These are phyloP conservation scores for Heliothis peltigera DNA, from an alignment of 2,888 invertebrate species.

Conservation along the genomic window DNA sequence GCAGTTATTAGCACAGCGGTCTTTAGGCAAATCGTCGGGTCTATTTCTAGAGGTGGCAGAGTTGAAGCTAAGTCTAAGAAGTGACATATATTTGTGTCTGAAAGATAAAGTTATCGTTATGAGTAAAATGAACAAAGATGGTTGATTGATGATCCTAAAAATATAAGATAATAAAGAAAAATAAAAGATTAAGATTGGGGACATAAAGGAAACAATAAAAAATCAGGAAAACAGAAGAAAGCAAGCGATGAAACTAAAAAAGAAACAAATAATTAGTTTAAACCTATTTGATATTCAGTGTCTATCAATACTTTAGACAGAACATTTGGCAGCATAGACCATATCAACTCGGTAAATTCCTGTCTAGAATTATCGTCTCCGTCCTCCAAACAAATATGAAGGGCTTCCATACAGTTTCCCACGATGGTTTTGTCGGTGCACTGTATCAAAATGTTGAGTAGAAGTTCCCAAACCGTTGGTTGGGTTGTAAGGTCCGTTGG, in stretches of 20 bases:
- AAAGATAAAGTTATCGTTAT: too few species aligned
- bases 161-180: background rate
- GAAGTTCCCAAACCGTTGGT: slow-evolving; percentile 78
- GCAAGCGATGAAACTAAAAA: background rate
- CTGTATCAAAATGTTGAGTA: slow-evolving; percentile 77
- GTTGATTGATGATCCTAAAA: background rate
- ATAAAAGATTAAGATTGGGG: background rate
- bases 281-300: slow-evolving; percentile 75
- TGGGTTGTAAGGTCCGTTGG: slow-evolving; percentile 77
- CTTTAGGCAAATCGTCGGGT: slow-evolving; percentile 73
- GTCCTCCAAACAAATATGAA: slow-evolving; percentile 74
- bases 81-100: slow-evolving; percentile 79
- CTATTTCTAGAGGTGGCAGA: slow-evolving; percentile 72
- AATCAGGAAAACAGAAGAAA: background rate
- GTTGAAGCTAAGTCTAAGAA: slow-evolving; percentile 79
- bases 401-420: slow-evolving; percentile 75
- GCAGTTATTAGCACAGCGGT: slow-evolving; percentile 78
- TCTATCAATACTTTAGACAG: slow-evolving; percentile 79
- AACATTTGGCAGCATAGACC: slow-evolving; percentile 79
- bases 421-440: slow-evolving; percentile 66
- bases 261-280: slow-evolving; percentile 18
- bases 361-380: slow-evolving; percentile 72
- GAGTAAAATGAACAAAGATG: background rate
- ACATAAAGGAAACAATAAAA: too few species aligned
- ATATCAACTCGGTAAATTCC: slow-evolving; percentile 73